Conservation (phyloP, 2,113 vertebrate species). For the Connochaetes taurinus region DNA sequence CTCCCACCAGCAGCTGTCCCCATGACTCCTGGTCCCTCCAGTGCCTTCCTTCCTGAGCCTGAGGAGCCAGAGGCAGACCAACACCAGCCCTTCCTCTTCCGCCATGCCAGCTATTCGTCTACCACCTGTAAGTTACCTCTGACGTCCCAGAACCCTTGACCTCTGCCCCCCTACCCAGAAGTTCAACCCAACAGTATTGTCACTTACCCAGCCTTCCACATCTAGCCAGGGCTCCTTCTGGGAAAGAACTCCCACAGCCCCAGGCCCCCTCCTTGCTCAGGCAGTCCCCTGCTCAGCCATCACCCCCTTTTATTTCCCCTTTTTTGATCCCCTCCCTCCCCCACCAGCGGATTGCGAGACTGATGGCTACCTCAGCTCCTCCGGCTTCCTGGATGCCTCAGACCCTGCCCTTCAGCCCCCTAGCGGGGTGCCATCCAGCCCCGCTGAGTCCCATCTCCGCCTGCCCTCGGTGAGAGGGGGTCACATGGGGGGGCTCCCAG, state of each 20-base stretch:
- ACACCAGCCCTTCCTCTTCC: slow-evolving; percentile 86
- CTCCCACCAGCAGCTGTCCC: slow-evolving; percentile 28
- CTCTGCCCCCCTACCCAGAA: background rate
- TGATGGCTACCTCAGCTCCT: slow-evolving; percentile 93
- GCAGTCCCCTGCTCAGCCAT: background rate
- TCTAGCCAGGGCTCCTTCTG: background rate
- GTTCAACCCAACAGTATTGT: background rate
- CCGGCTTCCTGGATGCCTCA: slow-evolving; percentile 85
- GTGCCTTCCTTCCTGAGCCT: slow-evolving; percentile 81
- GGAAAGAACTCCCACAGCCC: background rate
- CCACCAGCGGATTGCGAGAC: slow-evolving; percentile 92
- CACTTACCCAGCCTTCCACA: background rate
- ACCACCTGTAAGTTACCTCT: slow-evolving; percentile 86
- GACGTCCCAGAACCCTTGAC: background rate
- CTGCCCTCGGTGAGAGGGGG: slow-evolving; percentile 86
- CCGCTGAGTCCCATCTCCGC: slow-evolving; percentile 75
- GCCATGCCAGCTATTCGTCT: slow-evolving; percentile 90
- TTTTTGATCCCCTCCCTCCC: background rate
- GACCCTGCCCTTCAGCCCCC: slow-evolving; percentile 64
- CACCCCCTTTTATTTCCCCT: background rate
- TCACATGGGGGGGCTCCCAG: background rate
- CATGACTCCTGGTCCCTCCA: slow-evolving; percentile 63
- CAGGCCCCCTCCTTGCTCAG: background rate
- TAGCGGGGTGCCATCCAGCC: slow-evolving; percentile 68
- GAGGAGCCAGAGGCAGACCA: slow-evolving; percentile 96